Evolutionary conservation across 2,888 invertebrate genomes (phyloP).

Genomic region (Ganaspis brasiliensis): DNA sequence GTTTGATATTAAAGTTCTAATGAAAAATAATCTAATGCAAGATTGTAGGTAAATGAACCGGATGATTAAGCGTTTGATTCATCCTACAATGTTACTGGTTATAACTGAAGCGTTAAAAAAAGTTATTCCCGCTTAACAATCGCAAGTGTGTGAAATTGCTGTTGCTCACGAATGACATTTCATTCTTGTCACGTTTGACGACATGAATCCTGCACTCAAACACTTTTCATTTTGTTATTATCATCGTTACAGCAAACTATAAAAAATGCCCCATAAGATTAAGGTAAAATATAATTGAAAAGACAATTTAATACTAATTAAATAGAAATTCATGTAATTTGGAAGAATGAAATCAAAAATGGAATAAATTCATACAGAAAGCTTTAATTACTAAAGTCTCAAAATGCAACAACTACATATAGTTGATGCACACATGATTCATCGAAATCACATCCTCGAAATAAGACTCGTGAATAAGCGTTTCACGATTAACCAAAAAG

Average conservation of each 20-base stretch:
- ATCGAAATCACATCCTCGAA: constrained; percentile 6
- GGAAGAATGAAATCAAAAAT: too few relatives aligned
- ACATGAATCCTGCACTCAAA: not conserved
- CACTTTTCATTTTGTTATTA: not conserved
- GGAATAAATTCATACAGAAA: too few relatives aligned
- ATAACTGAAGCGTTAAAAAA: not conserved
- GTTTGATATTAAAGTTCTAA: too few relatives aligned
- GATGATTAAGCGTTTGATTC: not conserved
- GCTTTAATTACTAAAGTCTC: too few relatives aligned
- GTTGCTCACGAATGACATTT: not conserved
- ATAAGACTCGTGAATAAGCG: not conserved
- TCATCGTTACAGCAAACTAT: too few relatives aligned
- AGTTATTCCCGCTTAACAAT: not conserved
- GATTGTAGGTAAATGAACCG: not conserved
- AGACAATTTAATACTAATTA: too few relatives aligned
- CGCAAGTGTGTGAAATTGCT: not conserved
- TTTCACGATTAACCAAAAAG: not conserved
- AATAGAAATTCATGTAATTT: too few relatives aligned
- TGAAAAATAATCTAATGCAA: not conserved
- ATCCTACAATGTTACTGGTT: not conserved
- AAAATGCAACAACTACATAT: too few relatives aligned
- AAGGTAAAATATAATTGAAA: too few relatives aligned
- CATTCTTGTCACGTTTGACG: constrained; percentile 1
- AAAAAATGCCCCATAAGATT: too few relatives aligned
- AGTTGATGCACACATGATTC: not conserved